phyloP scores from a whole-genome alignment of 1,140 invertebrate species.

The Drosophila melanica region DNA sequence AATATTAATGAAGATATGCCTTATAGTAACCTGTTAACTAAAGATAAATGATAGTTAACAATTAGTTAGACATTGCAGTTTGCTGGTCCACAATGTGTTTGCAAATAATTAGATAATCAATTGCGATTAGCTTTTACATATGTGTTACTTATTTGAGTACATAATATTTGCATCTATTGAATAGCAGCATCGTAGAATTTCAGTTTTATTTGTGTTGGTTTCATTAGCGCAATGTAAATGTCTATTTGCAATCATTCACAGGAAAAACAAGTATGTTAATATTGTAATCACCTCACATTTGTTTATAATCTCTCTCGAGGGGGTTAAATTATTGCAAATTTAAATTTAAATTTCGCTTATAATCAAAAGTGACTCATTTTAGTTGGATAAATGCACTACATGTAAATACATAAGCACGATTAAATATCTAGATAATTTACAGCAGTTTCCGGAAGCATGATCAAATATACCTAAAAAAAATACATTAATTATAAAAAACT shows the following conservation, averaged over 20 bases:
- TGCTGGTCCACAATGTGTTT: too few species aligned
- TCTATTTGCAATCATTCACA: background rate
- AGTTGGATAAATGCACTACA: background rate
- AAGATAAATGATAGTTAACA: too few species aligned
- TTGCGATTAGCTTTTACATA: too few species aligned
- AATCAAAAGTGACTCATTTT: background rate
- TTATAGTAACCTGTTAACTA: too few species aligned
- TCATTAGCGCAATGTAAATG: background rate
- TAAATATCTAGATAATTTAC: background rate
- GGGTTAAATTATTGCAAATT: conserved; percentile 2
- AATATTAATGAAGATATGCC: too few species aligned
- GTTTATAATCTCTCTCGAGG: background rate
- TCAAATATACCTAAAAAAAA: background rate
- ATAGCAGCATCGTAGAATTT: background rate
- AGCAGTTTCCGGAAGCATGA: conserved; percentile 5
- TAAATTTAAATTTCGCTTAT: background rate
- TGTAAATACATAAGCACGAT: background rate
- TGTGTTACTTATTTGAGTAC: too few species aligned
- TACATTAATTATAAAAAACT: too few species aligned
- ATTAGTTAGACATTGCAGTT: too few species aligned
- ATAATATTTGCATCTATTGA: too few species aligned
- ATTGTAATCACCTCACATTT: background rate
- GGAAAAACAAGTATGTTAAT: conserved; percentile 14
- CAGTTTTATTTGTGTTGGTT: background rate
- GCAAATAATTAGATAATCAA: too few species aligned